These are phyloP conservation scores for Pelagia noctiluca DNA, from an alignment of 30 jellyfish, hydroid and myxozoan genomes.

Conservation along the genomic window DNA sequence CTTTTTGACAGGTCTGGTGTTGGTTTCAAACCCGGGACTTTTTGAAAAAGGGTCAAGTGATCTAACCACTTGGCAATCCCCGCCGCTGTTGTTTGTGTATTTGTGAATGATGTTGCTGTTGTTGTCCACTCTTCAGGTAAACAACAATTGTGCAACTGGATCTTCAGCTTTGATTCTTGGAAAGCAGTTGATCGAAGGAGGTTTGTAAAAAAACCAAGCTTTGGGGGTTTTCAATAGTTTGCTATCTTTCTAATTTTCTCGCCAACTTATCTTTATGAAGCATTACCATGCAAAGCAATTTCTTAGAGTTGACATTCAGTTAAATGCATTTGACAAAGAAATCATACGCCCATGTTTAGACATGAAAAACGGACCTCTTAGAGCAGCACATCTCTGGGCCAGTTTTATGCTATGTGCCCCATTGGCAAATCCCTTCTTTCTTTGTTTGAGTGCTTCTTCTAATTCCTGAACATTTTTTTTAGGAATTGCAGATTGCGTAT, in stretches of 20 bases:
- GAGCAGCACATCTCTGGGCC: too few species aligned
- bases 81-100: not conserved
- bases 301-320: too few species aligned
- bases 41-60: too few species aligned
- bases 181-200: conserved; percentile 91
- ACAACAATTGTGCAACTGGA: conserved; percentile 97
- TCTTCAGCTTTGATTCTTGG: conserved; percentile 94
- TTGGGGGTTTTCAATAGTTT: too few species aligned
- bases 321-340: too few species aligned
- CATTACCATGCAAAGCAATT: too few species aligned
- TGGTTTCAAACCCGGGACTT: not conserved
- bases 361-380: too few species aligned
- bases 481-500: conserved; percentile 87
- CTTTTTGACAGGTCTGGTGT: too few species aligned
- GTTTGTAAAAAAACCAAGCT: too few species aligned
- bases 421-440: not conserved
- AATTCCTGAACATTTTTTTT: not conserved
- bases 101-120: not conserved
- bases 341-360: too few species aligned
- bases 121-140: conserved; percentile 55
- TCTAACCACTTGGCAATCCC: too few species aligned
- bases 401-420: too few species aligned
- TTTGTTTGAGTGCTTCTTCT: not conserved
- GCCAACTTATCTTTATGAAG: not conserved
- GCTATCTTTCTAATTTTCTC: not conserved